Conservation (phyloP, 2,888 invertebrate species). For the Philereme transversata region DNA sequence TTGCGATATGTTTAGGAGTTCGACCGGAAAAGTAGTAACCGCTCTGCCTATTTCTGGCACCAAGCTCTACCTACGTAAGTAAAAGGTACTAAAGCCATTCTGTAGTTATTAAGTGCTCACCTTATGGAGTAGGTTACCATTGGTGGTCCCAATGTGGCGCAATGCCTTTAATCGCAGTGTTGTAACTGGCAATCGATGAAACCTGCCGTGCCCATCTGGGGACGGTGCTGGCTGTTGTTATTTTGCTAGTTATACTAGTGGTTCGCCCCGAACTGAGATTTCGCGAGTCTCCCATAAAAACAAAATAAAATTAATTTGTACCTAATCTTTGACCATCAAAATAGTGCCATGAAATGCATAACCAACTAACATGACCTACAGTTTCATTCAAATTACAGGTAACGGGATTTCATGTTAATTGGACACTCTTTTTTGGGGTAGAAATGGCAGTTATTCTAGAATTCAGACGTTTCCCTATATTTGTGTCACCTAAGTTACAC, state of each 20-base stretch:
- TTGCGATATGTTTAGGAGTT: not conserved
- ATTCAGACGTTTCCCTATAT: too few species aligned
- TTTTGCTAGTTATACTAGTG: conserved; percentile 22
- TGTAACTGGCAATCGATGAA: conserved; percentile 22
- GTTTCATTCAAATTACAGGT: too few species aligned
- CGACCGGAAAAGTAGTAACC: conserved; percentile 2
- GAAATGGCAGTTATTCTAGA: too few species aligned
- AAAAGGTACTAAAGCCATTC: conserved; percentile 4
- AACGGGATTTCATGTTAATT: too few species aligned
- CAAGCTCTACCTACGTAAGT: conserved; percentile 3
- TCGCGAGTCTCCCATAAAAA: too few species aligned
- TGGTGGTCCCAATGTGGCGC: conserved; percentile 16
- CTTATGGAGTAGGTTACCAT: conserved; percentile 18
- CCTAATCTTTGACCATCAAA: too few species aligned
- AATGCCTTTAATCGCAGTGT: conserved; percentile 27
- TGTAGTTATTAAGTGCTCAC: conserved; percentile 19
- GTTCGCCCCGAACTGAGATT: too few species aligned
- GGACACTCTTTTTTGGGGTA: too few species aligned
- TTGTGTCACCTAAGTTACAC: too few species aligned
- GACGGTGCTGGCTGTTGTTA: conserved; percentile 10
- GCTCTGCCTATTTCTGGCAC: conserved; percentile 11
- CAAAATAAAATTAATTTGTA: too few species aligned
- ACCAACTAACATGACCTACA: too few species aligned
- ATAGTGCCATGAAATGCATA: too few species aligned
- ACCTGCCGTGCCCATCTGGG: conserved; percentile 25